A percentile compares a stretch with the other conserved stretches of the same genome.
Conservation (phyloP, 2,113 vertebrate species). For the Zapus hudsonius region DNA sequence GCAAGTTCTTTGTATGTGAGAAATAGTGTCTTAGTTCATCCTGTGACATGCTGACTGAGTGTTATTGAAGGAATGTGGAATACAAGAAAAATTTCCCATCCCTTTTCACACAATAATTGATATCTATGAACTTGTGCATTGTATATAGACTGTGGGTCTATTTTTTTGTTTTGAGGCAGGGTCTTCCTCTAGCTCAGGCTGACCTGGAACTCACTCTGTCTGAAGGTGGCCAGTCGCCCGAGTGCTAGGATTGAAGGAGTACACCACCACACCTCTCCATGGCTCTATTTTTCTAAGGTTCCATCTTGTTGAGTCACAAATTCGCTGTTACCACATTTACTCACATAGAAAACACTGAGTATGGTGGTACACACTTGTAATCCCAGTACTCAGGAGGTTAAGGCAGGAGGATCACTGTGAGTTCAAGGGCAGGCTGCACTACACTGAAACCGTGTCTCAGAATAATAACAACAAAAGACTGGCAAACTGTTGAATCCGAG, state of each 20-base stretch:
- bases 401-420: not conserved
- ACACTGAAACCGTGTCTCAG: not conserved
- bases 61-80: not conserved
- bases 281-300: conserved; percentile 25
- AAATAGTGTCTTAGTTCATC: not conserved
- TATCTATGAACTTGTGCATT: not conserved
- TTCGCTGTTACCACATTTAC: not conserved
- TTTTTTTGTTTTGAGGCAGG: too few relatives aligned
- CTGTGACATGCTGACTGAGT: not conserved
- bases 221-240: too few relatives aligned
- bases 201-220: too few relatives aligned
- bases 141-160: not conserved
- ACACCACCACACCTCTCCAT: too few relatives aligned
- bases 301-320: not conserved
- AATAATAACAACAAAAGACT: conserved; percentile 4
- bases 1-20: conserved; percentile 75
- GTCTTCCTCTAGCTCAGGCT: too few relatives aligned
- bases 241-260: too few relatives aligned
- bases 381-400: not conserved
- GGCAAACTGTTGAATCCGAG: not conserved
- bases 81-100: not conserved
- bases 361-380: not conserved
- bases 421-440: not conserved
- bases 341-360: not conserved
- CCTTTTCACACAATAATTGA: not conserved